Conservation (phyloP, 2,888 invertebrate genomes). For the Colostygia pectinataria region DNA sequence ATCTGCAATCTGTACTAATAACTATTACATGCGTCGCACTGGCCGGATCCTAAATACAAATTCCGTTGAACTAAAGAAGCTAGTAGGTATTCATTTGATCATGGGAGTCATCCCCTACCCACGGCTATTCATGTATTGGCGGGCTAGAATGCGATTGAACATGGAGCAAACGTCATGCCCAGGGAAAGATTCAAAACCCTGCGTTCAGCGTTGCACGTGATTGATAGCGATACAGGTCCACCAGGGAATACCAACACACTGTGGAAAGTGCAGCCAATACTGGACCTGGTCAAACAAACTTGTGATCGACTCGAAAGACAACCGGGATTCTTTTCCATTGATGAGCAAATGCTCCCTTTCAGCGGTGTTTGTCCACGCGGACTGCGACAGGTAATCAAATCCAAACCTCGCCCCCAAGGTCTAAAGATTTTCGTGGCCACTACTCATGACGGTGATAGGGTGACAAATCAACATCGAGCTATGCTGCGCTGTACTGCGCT, state of each 20-base stretch:
- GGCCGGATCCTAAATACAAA: too few relatives aligned
- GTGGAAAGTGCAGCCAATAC: constrained; percentile 26
- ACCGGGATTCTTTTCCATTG: too few relatives aligned
- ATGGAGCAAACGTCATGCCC: too few relatives aligned
- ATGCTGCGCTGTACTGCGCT: constrained; percentile 19
- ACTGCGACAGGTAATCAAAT: constrained; percentile 9
- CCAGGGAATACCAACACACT: constrained; percentile 13
- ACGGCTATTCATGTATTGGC: too few relatives aligned
- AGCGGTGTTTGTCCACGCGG: constrained; percentile 14
- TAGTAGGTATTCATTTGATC: too few relatives aligned
- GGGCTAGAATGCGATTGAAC: too few relatives aligned
- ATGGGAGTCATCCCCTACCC: too few relatives aligned
- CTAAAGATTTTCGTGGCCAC: background rate
- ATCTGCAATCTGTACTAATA: too few relatives aligned
- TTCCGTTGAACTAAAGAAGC: too few relatives aligned
- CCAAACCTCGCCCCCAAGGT: background rate
- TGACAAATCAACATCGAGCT: constrained; percentile 1
- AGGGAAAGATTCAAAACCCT: too few relatives aligned
- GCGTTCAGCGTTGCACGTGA: too few relatives aligned
- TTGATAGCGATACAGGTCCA: background rate
- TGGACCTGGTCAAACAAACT: constrained; percentile 13
- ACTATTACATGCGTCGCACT: too few relatives aligned
- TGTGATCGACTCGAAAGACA: constrained; percentile 23
- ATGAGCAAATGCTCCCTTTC: constrained; percentile 2
- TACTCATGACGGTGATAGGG: background rate